phyloP scores from a whole-genome alignment of 2,888 invertebrate species.

The Operophtera brumata region DNA sequence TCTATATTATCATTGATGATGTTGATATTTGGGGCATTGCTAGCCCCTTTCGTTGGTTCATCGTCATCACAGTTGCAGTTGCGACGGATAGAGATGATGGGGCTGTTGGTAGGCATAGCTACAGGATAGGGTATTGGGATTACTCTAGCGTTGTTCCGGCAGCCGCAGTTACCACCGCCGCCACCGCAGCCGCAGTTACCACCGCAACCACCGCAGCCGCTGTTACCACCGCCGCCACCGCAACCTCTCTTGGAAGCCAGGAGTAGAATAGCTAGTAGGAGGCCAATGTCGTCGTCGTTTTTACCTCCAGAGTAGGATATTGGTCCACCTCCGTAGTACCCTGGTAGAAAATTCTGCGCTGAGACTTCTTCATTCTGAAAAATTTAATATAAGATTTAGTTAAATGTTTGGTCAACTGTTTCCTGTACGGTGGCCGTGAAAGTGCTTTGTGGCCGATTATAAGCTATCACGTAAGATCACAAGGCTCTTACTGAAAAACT shows the following conservation, averaged over 20 bases:
- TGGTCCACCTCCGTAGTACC: slow-evolving; percentile 42
- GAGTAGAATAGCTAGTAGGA: slow-evolving; percentile 53
- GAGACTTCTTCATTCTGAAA: slow-evolving; percentile 45
- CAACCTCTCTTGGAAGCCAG: slow-evolving; percentile 46
- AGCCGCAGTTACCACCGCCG: slow-evolving; percentile 43
- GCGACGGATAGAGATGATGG: slow-evolving; percentile 40
- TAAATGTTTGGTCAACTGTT: background rate
- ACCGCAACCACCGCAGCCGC: slow-evolving; percentile 30
- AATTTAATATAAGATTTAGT: background rate
- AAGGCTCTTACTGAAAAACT: slow-evolving; percentile 10
- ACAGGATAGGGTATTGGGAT: slow-evolving; percentile 61
- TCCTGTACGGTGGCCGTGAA: background rate
- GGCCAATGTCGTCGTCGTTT: slow-evolving; percentile 52
- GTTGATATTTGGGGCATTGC: slow-evolving; percentile 28
- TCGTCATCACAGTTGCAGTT: slow-evolving; percentile 21
- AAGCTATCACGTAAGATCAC: too few relatives aligned
- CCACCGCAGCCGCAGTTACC: slow-evolving; percentile 23
- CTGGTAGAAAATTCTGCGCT: slow-evolving; percentile 35
- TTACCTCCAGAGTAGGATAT: slow-evolving; percentile 34
- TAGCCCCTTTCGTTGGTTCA: slow-evolving; percentile 19
- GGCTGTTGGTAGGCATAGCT: slow-evolving; percentile 53
- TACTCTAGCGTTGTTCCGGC: slow-evolving; percentile 37
- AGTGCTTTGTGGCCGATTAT: background rate
- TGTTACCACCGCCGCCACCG: slow-evolving; percentile 35
- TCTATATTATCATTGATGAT: slow-evolving; percentile 28